These are phyloP conservation scores for Pipistrellus pygmaeus DNA, from an alignment of 2,797 vertebrate species.

Conservation along the genomic window DNA sequence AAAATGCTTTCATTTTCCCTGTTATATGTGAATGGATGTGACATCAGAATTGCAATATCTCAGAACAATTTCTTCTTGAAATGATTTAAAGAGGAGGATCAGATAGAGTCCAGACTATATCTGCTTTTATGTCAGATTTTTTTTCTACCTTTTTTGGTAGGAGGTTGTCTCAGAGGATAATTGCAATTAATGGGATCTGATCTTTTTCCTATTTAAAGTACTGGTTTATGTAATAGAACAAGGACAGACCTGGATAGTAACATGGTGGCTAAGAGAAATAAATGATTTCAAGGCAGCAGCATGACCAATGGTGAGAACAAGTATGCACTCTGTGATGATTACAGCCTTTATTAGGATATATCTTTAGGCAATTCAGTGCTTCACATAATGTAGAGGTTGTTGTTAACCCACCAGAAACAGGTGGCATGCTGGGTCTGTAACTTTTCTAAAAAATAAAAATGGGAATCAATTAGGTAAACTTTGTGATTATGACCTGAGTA, in stretches of 20 bases:
- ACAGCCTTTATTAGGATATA: not conserved
- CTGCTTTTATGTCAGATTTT: not conserved
- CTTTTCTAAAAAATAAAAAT: slow-evolving; percentile 25
- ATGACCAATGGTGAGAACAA: slow-evolving; percentile 6
- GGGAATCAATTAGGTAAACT: not conserved
- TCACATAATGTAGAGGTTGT: not conserved
- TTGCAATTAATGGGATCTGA: not conserved
- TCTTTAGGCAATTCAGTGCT: not conserved
- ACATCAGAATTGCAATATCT: not conserved
- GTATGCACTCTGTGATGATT: not conserved
- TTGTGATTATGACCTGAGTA: not conserved
- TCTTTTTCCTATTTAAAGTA: not conserved
- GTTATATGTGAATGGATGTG: not conserved
- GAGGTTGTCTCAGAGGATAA: slow-evolving; percentile 5
- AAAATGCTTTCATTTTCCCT: not conserved
- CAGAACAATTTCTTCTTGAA: slow-evolving; percentile 7
- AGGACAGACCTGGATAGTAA: not conserved
- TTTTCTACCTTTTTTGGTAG: not conserved
- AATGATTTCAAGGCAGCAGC: not conserved
- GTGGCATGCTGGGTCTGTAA: not conserved
- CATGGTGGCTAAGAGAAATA: slow-evolving; percentile 46
- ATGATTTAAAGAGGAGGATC: not conserved
- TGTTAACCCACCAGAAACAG: not conserved
- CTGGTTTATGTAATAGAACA: slow-evolving; percentile 38
- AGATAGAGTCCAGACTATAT: not conserved